Percentiles rank a stretch among this genome's conserved stretches.
These are phyloP conservation scores for Latrodectus geometricus DNA, from an alignment of 1,140 invertebrate genomes.

Conservation along the genomic window DNA sequence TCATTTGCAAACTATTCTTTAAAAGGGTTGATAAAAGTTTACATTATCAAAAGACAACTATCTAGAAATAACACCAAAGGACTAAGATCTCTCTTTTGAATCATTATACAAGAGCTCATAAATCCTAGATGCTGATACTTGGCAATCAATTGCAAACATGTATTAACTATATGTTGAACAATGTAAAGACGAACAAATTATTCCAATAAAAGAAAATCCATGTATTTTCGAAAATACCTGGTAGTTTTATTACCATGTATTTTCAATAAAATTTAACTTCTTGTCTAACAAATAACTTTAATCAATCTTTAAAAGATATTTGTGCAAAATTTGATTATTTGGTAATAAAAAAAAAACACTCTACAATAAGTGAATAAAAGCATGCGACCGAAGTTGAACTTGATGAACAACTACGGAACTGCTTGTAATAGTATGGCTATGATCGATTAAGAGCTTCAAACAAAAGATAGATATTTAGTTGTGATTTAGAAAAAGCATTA, in stretches of 20 bases:
- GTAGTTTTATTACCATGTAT: no score
- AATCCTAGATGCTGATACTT: no score
- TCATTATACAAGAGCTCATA: slow-evolving; percentile 37
- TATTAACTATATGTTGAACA: no score
- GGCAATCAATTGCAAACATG: no score
- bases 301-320: no score
- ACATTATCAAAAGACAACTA: background rate
- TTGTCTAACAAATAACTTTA: no score
- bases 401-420: background rate
- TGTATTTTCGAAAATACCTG: no score
- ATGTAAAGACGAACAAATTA: no score
- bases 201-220: no score
- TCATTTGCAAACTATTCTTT: slow-evolving; percentile 9
- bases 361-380: slow-evolving; percentile 13
- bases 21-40: background rate
- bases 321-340: no score
- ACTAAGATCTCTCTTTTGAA: background rate
- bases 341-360: no score
- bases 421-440: slow-evolving; percentile 6
- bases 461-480: background rate
- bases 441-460: slow-evolving; percentile 16
- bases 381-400: background rate
- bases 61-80: background rate
- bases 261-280: no score
- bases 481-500: slow-evolving; percentile 20